Base-by-base conservation (phyloP, 53 echinoderm and acorn worm species). In the Stichopus horrens region DNA sequence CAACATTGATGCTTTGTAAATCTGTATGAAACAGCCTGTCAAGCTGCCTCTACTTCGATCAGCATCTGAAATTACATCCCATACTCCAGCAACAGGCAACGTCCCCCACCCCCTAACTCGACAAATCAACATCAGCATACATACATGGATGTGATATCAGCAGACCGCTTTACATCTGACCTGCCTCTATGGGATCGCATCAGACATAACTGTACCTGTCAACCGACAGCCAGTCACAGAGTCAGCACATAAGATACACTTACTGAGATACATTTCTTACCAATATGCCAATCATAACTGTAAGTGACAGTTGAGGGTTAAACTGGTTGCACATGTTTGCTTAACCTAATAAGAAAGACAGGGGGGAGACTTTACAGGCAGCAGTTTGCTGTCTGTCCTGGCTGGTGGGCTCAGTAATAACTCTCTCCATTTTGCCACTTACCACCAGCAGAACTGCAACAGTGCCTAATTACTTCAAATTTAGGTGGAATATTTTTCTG, bases 241-340 rank as follows among this genome's bases (percentile, higher is more conserved):
- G 37, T 37, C 37, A 37, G 37, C 37, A 19, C 19, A 81, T n/a
- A 79, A 81, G 81, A 81, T 81, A 81, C 81, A 81, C 37, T 37
- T 37, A 81, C 81, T 56, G 14, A 56, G 81, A 57, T 81, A 81
- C 81, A 81, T 81, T 81, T 81, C 81, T 81, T 81, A 81, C 81
- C 56, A 81, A 81, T 81, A 51, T 81, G 81, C 81, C 81, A 81
- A 81, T 81, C 81, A 81, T 81, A 81, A 81, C 81, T 81, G 57
- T 81, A 56, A 81, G 81, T 81, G 81, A 56, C 81, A 81, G 58
- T 56, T 81, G 81, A 81, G 81, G 81, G 81, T 81, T 81, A 81
- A 81, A 81, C 81, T 81, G 81, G 81, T 81, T 81, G 81, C 58
- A 81, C 57, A 58, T 79, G 79, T 79, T 79, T 79, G 79, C 79